Percentiles rank a stretch among this genome's conserved stretches.
Conservation (phyloP, 92 coral and sea anemone species). For the Pocillopora grandis region DNA sequence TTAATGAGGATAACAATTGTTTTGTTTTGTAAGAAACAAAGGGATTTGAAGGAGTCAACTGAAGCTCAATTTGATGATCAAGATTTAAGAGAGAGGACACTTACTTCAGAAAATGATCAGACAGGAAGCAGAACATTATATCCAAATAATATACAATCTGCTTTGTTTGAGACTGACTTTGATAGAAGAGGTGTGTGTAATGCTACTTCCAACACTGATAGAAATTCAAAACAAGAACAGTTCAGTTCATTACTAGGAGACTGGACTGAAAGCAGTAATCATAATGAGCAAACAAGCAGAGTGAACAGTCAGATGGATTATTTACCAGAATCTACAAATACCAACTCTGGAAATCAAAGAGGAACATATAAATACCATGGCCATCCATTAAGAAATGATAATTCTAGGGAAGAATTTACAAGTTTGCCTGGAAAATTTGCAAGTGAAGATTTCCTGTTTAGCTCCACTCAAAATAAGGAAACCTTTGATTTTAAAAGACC, state of each 20-base stretch:
- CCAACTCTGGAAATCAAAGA: background rate
- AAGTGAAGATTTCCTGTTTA: slow-evolving; percentile 2
- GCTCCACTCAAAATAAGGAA: slow-evolving; percentile 23
- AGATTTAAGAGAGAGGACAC: slow-evolving; percentile 1
- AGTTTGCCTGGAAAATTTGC: background rate
- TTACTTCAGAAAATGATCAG: background rate
- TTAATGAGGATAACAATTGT: background rate
- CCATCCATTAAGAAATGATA: background rate
- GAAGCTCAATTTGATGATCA: background rate
- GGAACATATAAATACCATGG: background rate
- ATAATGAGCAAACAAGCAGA: background rate
- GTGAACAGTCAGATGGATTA: background rate
- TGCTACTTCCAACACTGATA: background rate
- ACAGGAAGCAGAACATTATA: background rate
- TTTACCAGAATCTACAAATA: background rate
- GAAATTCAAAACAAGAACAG: slow-evolving; percentile 1
- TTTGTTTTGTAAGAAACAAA: slow-evolving; percentile 19
- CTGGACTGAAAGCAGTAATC: slow-evolving; percentile 14
- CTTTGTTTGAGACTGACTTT: background rate
- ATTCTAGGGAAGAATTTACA: background rate
- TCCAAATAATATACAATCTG: background rate
- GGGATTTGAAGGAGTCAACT: background rate
- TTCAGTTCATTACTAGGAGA: background rate
- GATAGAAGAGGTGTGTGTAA: slow-evolving; percentile 14
- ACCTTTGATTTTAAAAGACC: slow-evolving; percentile 14